phyloP scores from a whole-genome alignment of 2,888 invertebrate species.

The Bombylius discolor region DNA sequence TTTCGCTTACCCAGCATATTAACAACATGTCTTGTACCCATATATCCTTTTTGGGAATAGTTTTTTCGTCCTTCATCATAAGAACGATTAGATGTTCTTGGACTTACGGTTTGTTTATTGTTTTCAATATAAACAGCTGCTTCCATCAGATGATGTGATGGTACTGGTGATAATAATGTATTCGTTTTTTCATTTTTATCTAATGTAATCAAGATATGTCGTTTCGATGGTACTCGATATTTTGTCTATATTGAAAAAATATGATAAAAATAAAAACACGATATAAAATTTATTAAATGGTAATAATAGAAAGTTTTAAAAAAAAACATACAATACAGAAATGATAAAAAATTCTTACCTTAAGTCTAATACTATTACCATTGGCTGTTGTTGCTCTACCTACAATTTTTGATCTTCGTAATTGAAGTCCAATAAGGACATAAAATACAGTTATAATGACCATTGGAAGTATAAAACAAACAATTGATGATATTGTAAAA shows the following conservation, averaged over 20 bases:
- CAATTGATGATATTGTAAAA: slow-evolving; percentile 42
- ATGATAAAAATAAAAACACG: too few relatives aligned
- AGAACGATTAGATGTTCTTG: neutral
- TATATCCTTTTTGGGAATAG: slow-evolving; percentile 31
- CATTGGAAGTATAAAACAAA: slow-evolving; percentile 49
- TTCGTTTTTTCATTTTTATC: slow-evolving; percentile 11
- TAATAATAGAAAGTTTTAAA: too few relatives aligned
- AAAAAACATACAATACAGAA: neutral
- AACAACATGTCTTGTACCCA: slow-evolving; percentile 37
- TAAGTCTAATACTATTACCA: slow-evolving; percentile 31
- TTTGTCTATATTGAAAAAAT: slow-evolving; percentile 2
- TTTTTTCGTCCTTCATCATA: slow-evolving; percentile 32
- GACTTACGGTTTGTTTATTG: slow-evolving; percentile 1
- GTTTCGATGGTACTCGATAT: slow-evolving; percentile 9
- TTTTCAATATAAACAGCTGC: neutral
- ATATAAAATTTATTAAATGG: neutral
- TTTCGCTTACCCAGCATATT: slow-evolving; percentile 45
- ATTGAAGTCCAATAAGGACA: slow-evolving; percentile 36
- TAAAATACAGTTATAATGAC: slow-evolving; percentile 45
- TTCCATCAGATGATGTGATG: slow-evolving; percentile 8
- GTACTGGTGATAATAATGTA: slow-evolving; percentile 4
- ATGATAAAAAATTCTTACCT: slow-evolving; percentile 12
- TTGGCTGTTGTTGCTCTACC: slow-evolving; percentile 22
- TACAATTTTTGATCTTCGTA: slow-evolving; percentile 29
- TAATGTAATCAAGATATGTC: slow-evolving; percentile 8